phyloP scores from a whole-genome alignment of 1,140 invertebrate species.

The Meloidogyne hapla region DNA sequence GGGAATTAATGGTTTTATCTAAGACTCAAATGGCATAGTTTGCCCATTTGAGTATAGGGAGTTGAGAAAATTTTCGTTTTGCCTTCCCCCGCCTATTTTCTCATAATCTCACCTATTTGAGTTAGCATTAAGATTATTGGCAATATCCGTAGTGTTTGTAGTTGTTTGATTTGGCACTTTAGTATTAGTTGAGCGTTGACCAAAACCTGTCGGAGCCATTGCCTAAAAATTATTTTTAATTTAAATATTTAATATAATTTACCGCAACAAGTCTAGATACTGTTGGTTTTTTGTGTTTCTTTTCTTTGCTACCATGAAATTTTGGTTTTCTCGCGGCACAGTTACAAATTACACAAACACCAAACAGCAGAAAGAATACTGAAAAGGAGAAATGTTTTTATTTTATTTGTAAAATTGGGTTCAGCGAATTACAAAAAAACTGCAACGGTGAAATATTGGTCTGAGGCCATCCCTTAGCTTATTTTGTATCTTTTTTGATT shows the following conservation, averaged over 20 bases:
- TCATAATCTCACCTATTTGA: not conserved
- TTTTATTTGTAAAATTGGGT: too few relatives aligned
- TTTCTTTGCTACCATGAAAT: conserved; percentile 21
- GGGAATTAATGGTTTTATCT: not conserved
- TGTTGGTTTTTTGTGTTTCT: conserved; percentile 20
- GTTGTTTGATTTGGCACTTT: conserved; percentile 2
- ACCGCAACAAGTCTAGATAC: conserved; percentile 2
- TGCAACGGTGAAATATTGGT: too few relatives aligned
- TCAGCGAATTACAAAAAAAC: too few relatives aligned
- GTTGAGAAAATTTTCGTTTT: too few relatives aligned
- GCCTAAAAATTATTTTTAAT: conserved; percentile 12
- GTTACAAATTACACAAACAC: conserved; percentile 34
- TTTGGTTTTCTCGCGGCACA: conserved; percentile 27
- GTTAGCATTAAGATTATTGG: not conserved
- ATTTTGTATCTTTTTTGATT: too few relatives aligned
- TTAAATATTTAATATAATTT: too few relatives aligned
- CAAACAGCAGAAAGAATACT: conserved; percentile 33
- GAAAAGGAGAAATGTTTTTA: not conserved
- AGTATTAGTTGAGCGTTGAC: not conserved
- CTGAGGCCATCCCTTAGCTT: too few relatives aligned
- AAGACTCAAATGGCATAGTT: not conserved
- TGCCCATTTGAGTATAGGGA: too few relatives aligned
- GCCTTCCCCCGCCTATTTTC: too few relatives aligned
- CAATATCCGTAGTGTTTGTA: not conserved
- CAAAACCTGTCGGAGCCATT: conserved; percentile 15